Base-by-base conservation (phyloP, 2,797 vertebrate genomes). In the Coracias cyanogaster region DNA sequence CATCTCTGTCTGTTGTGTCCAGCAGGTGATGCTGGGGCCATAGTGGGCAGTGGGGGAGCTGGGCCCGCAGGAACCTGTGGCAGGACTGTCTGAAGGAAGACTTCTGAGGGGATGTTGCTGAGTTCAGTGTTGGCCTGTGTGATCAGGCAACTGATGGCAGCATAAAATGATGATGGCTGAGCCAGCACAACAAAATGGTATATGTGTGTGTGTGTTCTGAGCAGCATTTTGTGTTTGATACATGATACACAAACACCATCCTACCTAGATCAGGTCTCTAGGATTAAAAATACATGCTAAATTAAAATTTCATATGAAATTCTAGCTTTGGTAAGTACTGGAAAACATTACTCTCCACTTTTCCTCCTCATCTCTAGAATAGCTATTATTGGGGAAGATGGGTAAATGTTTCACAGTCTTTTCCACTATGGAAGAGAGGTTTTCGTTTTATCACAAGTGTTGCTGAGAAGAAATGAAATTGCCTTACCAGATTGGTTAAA, bases 251-350 rank as follows among this genome's bases (percentile, higher is more conserved):
- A 76, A 89, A 52, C 31, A 76, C 31, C 64, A 25, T 57, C 33
- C 25, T 65, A 12, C 37, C 62, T 48, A 37, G 92, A 81, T 87
- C 64, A 45, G 35, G 62, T 62, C 72, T 65, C 71, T 35, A 41
- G 62, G 61, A 65, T 95, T 90, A 81, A 93, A 91, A 89, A 67
- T 82, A 74, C 13, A 90, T 12, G 15, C 49, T 15, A 17, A 93
- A 86, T 91, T 90, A 94, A 96, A 95, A 54, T 84, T 95, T 86
- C 67, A 82, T 67, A 64, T 83, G 73, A 85, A 88, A 92, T 93
- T 82, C 54, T 86, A 83, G 54, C 76, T 96, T 76, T 84, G 78
- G 66, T 69, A 70, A 96, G 22, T 37, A 49, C 57, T 94, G 92
- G 91, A 95, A 94, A 95, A 91, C 61, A 66, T 90, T 67, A 71